Evolutionary conservation across 2,888 invertebrate genomes (phyloP).

Genomic region (Halocaridina rubra): DNA sequence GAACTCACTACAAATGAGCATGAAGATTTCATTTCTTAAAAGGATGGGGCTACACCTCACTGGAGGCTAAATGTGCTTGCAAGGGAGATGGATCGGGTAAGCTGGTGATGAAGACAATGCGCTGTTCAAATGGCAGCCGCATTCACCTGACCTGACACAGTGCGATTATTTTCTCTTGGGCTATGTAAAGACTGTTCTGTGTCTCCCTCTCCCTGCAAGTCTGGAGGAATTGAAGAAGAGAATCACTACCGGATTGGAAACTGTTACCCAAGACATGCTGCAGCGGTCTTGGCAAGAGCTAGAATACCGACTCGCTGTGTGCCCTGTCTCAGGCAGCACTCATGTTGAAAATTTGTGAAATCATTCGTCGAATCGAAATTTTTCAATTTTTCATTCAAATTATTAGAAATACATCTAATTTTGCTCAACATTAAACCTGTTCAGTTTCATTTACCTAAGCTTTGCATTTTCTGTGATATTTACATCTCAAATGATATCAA

Average conservation of each 20-base stretch:
- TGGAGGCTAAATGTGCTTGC: neutral
- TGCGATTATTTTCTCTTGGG: neutral
- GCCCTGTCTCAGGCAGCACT: neutral
- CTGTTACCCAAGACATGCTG: neutral
- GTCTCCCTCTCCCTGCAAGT: neutral
- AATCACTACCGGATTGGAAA: too few relatives aligned
- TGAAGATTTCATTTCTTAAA: neutral
- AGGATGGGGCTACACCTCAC: neutral
- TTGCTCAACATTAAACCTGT: neutral
- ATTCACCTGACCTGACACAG: too few relatives aligned
- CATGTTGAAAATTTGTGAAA: too few relatives aligned
- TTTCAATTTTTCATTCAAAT: too few relatives aligned
- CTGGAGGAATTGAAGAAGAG: neutral
- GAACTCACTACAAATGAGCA: neutral
- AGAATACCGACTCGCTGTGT: too few relatives aligned
- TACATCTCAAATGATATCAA: neutral
- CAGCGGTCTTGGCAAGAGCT: neutral
- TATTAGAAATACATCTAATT: too few relatives aligned
- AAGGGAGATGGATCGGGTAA: neutral
- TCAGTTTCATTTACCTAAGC: neutral
- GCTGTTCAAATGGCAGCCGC: slow-evolving; percentile 14
- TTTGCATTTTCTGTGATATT: neutral
- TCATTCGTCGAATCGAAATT: too few relatives aligned
- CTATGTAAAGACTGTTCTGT: too few relatives aligned
- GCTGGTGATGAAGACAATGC: neutral